Evolutionary conservation across 2,113 vertebrate species (phyloP).

Genomic region (Microcebus griseorufus): DNA sequence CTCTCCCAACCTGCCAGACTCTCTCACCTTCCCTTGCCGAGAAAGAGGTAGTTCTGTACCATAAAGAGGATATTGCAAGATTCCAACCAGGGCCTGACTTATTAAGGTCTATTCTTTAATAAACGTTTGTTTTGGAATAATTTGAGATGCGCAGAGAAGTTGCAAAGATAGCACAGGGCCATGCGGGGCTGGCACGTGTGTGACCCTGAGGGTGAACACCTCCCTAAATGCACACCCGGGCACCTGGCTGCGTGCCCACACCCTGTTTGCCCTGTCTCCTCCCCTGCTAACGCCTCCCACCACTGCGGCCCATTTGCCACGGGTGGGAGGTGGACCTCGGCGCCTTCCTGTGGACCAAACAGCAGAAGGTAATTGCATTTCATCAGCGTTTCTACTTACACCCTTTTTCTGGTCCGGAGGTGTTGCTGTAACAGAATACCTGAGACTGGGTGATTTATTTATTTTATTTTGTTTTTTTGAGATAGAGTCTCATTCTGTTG

Average conservation of each 20-base stretch:
- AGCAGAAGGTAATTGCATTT: neutral
- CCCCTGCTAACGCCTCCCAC: fast-evolving
- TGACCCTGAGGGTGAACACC: fast-evolving
- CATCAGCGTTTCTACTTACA: neutral
- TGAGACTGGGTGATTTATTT: neutral
- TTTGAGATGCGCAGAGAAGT: neutral
- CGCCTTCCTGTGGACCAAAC: neutral
- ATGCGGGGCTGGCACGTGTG: fast-evolving
- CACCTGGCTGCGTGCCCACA: fast-evolving
- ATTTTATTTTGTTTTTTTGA: no score
- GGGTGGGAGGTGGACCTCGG: neutral
- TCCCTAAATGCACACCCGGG: neutral
- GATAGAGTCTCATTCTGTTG: no score
- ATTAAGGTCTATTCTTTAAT: neutral
- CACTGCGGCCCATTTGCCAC: fast-evolving
- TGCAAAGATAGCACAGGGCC: neutral
- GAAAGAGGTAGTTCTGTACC: neutral
- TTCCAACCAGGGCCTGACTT: no score
- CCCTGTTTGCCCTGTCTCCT: no score
- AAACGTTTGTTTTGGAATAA: neutral
- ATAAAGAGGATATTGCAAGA: neutral
- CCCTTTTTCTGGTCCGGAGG: neutral
- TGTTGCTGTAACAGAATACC: neutral
- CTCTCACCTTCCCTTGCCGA: neutral
- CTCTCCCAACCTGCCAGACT: no score